phyloP scores from a whole-genome alignment of 37 sponge, comb jelly and placozoan species.

The Hormiphora californensis region DNA sequence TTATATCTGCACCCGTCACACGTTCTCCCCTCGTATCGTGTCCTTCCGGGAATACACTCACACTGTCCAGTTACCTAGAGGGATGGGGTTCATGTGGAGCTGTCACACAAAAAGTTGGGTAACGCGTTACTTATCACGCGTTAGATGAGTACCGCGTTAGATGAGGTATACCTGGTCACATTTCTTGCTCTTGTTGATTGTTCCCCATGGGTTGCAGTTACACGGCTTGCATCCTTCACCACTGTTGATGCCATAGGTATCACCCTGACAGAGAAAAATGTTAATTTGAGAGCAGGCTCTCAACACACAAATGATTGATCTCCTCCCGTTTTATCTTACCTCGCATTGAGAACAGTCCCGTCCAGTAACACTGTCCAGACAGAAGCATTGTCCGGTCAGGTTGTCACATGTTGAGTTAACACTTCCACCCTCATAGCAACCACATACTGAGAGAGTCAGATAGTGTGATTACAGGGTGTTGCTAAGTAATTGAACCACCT shows the following conservation, averaged over 20 bases:
- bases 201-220: slow-evolving; percentile 11
- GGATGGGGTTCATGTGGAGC: not conserved
- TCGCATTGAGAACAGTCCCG: not conserved
- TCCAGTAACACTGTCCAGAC: slow-evolving; percentile 9
- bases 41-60: slow-evolving; percentile 14
- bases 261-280: too few relatives aligned
- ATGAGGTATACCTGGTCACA: not conserved
- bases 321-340: too few relatives aligned
- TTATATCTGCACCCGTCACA: slow-evolving; percentile 36
- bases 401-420: not conserved
- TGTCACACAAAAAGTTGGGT: too few relatives aligned
- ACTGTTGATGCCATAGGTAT: slow-evolving; percentile 23
- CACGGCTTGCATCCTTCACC: slow-evolving; percentile 17
- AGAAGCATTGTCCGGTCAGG: not conserved
- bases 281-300: too few relatives aligned
- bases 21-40: slow-evolving; percentile 20
- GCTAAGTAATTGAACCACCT: too few relatives aligned
- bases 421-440: not conserved
- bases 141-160: too few relatives aligned
- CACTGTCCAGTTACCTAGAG: slow-evolving; percentile 41
- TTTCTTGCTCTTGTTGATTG: not conserved
- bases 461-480: too few relatives aligned
- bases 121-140: too few relatives aligned
- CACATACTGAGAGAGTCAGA: slow-evolving; percentile 41
- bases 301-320: too few relatives aligned